Evolutionary conservation across 2,113 vertebrate genomes (phyloP), one percentile per base, ranked within the genome.

Genomic region (Prionailurus bengalensis): DNA sequence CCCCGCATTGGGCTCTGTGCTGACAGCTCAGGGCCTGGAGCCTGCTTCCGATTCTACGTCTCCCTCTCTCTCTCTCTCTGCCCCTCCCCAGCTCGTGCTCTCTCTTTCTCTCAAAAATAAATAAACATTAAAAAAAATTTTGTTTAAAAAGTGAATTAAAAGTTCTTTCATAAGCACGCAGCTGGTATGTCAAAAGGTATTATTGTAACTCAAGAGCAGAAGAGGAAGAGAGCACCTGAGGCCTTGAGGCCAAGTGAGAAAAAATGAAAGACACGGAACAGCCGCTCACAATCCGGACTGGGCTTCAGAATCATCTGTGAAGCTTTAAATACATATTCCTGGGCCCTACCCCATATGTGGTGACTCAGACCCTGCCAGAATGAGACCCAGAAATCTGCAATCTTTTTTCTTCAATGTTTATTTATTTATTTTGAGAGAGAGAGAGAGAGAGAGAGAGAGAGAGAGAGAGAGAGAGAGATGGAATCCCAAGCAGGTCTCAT

Each of bases 261-360:
- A 23, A 21, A 42, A 73, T 3, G 25, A 36, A 19, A 1, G 53
- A 63, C 2, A 36, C 25, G 21, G 4, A 63, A 29, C 12, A 70
- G 51, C 29, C 7, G 58, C 63, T 71, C 33, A 51, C 51, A 51
- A 0, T 4, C 4, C 25, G 9, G 2, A 9, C 1, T 13, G 65
- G 39, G 42, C 71, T 73, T 61, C 16, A 12, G 51, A 66, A 48
- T 79, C 68, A 53, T 39, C 86, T 23, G 11, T 8, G 53, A 73
- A 61, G 16, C 45, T 58, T 53, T 31, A 25, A 29, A 36, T 45
- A 15, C 83, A 65, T 27, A 29, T 17, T 55, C 4, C 16, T 0
- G 12, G 29, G n/a, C 16, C n/a, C 27, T 11, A 2, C 16, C 31
- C 17, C 31, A 6, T 12, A 19, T 1, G 1, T 4, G 5, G 23